phyloP scores from a whole-genome alignment of 2,113 vertebrate species.

The Galemys pyrenaicus region DNA sequence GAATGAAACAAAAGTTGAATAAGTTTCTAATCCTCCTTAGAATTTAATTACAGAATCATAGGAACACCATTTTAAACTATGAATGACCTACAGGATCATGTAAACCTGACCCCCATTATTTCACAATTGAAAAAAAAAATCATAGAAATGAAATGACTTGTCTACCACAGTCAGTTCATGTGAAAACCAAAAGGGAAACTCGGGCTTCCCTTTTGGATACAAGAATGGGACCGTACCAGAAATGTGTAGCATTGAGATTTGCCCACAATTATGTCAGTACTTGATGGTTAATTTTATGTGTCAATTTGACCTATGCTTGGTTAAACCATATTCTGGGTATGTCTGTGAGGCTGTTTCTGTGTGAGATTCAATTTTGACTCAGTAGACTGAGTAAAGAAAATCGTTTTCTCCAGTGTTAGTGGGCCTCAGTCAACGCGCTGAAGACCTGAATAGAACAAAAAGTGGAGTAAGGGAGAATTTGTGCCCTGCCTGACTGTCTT shows the following conservation, averaged over 20 bases:
- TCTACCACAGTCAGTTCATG: neutral
- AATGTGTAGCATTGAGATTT: neutral
- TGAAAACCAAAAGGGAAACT: neutral
- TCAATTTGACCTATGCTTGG: neutral
- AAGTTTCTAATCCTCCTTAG: neutral
- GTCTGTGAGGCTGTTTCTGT: too few relatives aligned
- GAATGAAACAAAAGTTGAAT: slow-evolving; percentile 17
- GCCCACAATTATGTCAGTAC: neutral
- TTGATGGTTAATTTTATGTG: neutral
- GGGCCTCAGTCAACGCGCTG: neutral
- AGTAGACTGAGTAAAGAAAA: too few relatives aligned
- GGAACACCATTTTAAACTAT: neutral
- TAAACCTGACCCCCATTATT: neutral
- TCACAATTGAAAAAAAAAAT: neutral
- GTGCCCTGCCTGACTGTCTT: neutral
- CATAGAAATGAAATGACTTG: neutral
- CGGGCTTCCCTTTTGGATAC: neutral
- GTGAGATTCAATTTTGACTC: too few relatives aligned
- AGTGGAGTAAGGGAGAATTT: neutral
- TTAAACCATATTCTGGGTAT: neutral
- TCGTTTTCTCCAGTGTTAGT: neutral
- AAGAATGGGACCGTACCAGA: neutral
- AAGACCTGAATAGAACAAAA: neutral
- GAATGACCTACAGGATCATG: neutral
- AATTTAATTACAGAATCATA: neutral